phyloP scores from a whole-genome alignment of 2,888 invertebrate species.

The Actias luna region DNA sequence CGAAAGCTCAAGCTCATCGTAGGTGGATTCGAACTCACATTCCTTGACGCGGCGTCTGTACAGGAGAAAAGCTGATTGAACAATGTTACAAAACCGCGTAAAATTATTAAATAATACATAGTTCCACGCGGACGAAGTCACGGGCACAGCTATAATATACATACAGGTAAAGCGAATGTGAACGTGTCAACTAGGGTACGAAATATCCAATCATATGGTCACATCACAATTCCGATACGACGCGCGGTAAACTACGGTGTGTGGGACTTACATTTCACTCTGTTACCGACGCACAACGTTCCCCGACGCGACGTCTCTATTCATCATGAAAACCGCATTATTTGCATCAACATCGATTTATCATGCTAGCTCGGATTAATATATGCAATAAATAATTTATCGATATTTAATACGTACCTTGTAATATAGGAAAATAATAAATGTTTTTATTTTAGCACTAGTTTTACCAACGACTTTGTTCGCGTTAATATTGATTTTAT shows the following conservation, averaged over 20 bases:
- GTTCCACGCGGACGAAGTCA: too few species aligned
- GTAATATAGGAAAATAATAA: neutral
- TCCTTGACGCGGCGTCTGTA: too few species aligned
- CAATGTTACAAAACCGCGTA: too few species aligned
- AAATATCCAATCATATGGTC: neutral
- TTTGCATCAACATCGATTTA: constrained; percentile 9
- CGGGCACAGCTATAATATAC: neutral
- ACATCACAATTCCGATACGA: neutral
- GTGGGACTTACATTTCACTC: constrained; percentile 6
- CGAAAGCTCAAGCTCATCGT: too few species aligned
- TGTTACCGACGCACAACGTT: neutral
- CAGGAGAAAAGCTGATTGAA: too few species aligned
- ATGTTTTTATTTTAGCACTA: too few species aligned
- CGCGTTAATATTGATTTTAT: too few species aligned
- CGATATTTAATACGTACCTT: neutral
- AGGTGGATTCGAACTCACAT: too few species aligned
- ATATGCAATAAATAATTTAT: neutral
- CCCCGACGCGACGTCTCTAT: neutral
- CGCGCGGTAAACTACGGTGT: neutral
- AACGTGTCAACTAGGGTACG: too few species aligned
- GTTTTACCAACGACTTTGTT: too few species aligned
- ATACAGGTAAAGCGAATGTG: neutral
- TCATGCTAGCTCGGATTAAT: neutral
- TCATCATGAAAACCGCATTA: constrained; percentile 8
- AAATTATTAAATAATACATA: too few species aligned